Percentiles rank a stretch among this genome's conserved stretches.
These are phyloP conservation scores for Apocheima hispidaria DNA, from an alignment of 2,888 invertebrate species.

Conservation along the genomic window DNA sequence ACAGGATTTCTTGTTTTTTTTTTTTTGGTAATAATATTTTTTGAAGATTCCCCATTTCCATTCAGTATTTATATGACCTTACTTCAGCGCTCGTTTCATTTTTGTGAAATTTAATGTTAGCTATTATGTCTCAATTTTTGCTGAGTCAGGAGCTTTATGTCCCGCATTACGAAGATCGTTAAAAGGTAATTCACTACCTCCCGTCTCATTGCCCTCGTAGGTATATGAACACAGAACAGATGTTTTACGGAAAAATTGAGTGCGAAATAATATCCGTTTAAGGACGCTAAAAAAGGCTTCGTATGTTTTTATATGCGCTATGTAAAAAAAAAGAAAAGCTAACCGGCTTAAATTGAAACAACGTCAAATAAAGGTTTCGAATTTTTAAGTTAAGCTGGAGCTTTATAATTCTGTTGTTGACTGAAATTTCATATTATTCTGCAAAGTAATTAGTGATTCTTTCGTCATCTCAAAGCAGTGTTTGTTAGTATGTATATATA, in stretches of 20 bases:
- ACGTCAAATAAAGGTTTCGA: neutral
- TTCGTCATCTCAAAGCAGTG: too few species aligned
- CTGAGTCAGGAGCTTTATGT: constrained; percentile 25
- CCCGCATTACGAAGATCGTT: constrained; percentile 29
- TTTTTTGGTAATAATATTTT: neutral
- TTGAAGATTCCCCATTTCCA: neutral
- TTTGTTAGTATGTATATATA: too few species aligned
- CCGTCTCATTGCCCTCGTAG: constrained; percentile 23
- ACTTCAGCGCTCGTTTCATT: constrained; percentile 21
- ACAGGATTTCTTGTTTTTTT: neutral
- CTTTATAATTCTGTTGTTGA: neutral
- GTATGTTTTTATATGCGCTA: constrained; percentile 17
- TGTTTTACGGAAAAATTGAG: constrained; percentile 30
- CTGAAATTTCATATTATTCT: neutral
- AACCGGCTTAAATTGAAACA: neutral
- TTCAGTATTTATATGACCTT: constrained; percentile 5
- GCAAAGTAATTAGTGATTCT: too few species aligned
- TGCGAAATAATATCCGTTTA: constrained; percentile 29
- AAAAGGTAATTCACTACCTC: constrained; percentile 31
- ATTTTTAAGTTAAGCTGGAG: neutral
- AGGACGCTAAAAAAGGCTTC: constrained; percentile 22
- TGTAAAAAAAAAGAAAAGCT: constrained; percentile 19
- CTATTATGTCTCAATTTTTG: constrained; percentile 31
- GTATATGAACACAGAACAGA: constrained; percentile 31
- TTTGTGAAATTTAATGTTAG: constrained; percentile 25